These are phyloP conservation scores for Pocota personata DNA, from an alignment of 2,888 invertebrate species.

Conservation along the genomic window DNA sequence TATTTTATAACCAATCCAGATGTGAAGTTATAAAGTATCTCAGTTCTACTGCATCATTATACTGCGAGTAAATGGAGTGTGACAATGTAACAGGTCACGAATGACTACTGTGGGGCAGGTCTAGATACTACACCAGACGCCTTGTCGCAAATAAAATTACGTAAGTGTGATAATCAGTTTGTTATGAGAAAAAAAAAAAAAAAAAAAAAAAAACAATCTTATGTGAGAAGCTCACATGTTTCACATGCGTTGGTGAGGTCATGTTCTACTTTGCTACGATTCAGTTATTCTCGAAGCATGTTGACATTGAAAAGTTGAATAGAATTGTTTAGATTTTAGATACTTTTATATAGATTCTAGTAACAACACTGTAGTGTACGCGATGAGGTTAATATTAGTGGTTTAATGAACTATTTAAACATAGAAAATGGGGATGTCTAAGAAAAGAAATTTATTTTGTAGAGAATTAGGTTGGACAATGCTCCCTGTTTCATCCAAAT, in stretches of 20 bases:
- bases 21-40: neutral
- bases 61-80: too few relatives aligned
- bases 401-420: neutral
- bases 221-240: slow-evolving; percentile 30
- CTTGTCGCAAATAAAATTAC: slow-evolving; percentile 26
- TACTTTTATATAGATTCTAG: neutral
- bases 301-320: slow-evolving; percentile 44
- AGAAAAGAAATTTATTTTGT: too few relatives aligned
- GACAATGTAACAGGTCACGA: slow-evolving; percentile 42
- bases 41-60: neutral
- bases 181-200: slow-evolving; percentile 8
- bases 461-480: too few relatives aligned
- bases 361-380: neutral
- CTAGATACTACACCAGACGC: slow-evolving; percentile 4
- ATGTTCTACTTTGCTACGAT: slow-evolving; percentile 52
- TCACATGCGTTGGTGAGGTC: slow-evolving; percentile 65
- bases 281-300: neutral
- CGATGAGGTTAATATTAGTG: neutral
- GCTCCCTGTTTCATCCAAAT: too few relatives aligned
- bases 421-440: neutral
- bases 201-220: neutral
- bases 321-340: neutral
- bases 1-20: neutral
- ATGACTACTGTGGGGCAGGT: slow-evolving; percentile 34
- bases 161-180: slow-evolving; percentile 49